A percentile compares a stretch with the other conserved stretches of the same genome.
Evolutionary conservation across 2,797 vertebrate species (phyloP).

Genomic region (Oreochromis grahami): DNA sequence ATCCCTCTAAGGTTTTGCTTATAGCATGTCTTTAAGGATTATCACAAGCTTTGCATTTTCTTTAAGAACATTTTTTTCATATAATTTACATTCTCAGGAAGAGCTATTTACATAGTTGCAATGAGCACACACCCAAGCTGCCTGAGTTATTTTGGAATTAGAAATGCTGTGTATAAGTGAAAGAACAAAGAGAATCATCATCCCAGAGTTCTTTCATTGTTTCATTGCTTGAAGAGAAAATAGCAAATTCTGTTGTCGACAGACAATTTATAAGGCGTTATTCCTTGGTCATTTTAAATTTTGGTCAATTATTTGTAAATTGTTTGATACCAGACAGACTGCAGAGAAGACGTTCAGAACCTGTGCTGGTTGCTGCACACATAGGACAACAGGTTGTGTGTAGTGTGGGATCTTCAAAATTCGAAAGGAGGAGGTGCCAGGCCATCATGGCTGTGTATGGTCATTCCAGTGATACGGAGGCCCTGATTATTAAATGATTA

Average conservation of each 20-base stretch:
- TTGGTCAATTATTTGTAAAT: too few relatives aligned
- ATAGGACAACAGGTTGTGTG: too few relatives aligned
- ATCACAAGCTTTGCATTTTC: too few relatives aligned
- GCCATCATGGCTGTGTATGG: not conserved
- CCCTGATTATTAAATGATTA: not conserved
- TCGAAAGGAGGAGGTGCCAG: too few relatives aligned
- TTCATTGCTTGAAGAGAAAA: not conserved
- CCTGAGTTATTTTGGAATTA: fast-evolving
- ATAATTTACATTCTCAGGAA: not conserved
- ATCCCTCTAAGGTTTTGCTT: too few relatives aligned
- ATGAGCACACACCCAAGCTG: not conserved
- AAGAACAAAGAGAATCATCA: not conserved
- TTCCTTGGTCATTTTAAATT: too few relatives aligned
- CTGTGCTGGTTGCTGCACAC: too few relatives aligned
- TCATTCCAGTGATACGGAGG: not conserved
- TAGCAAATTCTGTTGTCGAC: not conserved
- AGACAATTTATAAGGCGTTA: not conserved
- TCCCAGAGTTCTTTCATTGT: not conserved
- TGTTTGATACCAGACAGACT: too few relatives aligned
- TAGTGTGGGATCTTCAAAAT: too few relatives aligned
- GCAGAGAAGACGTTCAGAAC: too few relatives aligned
- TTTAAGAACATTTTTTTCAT: not conserved
- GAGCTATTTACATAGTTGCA: not conserved
- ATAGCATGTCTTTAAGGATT: too few relatives aligned
- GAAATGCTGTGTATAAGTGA: fast-evolving